Base-by-base conservation (phyloP, 2,888 invertebrate species). In the Atethmia centrago region DNA sequence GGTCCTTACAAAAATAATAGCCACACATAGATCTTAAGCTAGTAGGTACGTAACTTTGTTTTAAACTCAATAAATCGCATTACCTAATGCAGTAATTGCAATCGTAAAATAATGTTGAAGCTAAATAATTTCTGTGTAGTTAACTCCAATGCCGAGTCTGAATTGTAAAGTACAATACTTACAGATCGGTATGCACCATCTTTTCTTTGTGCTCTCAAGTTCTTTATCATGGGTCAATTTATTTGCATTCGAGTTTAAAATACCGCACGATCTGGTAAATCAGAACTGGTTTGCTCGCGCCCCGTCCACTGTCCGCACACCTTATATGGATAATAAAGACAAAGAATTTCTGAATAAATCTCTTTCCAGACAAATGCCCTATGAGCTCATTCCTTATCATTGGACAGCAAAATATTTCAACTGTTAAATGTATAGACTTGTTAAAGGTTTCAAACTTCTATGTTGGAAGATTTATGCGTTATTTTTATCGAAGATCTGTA, bases 201-300 rank as follows among this genome's bases (percentile, higher is more conserved):
- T 88, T 89, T 92, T 90, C 93, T 93, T 93, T 93, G 90, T 92
- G 88, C 87, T 89, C 90, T 93, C 92, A 92, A 93, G 93, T 93
- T 92, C 93, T 93, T 92, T 93, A 93, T 93, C 94, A 94, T 90
- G 92, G 91, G 85, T 89, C 90, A 93, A 92, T 93, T 92, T 94
- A 95, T 95, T 94, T 94, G 93, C 93, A 94, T 94, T 94, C 91
- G 87, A 91, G 91, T 93, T 93, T 94, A 94, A 95, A 95, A 95
- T 94, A 93, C 93, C 90, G 89, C 94, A 94, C 94, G 94, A 95
- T 94, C 93, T 94, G 93, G 94, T 94, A 95, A 95, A 95, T 94
- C 93, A 93, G 93, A 94, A 95, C 95, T 89, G 94, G 95, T 95
- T 95, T 93, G 82, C 83, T 88, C 87, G 91, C 91, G 92, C 90